Percentiles rank a stretch among this genome's conserved stretches.
phyloP scores from a whole-genome alignment of 1,140 invertebrate genomes.

The Dreissena rostriformis region DNA sequence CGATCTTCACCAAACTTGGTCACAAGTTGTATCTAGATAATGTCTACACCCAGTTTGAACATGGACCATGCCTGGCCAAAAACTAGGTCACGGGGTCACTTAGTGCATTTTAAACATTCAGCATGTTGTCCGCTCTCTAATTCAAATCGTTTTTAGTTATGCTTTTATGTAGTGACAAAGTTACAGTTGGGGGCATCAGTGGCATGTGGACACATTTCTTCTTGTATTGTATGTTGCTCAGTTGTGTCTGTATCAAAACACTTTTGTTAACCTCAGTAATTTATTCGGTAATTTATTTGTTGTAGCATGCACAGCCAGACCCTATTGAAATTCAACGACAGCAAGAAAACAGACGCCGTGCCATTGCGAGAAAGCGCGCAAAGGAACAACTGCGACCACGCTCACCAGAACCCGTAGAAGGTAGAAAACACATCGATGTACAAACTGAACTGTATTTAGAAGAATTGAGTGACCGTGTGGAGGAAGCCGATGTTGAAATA shows the following conservation, averaged over 20 bases:
- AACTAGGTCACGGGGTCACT: too few species aligned
- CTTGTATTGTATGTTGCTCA: too few species aligned
- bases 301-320: constrained; percentile 79
- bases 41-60: too few species aligned
- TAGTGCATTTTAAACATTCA: too few species aligned
- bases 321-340: constrained; percentile 81
- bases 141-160: too few species aligned
- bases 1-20: too few species aligned
- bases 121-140: too few species aligned
- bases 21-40: too few species aligned
- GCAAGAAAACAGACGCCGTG: constrained; percentile 78
- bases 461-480: constrained; percentile 85
- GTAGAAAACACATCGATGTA: constrained; percentile 90
- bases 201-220: neutral
- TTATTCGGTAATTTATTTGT: constrained; percentile 18
- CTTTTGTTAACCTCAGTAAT: neutral
- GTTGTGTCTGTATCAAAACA: neutral
- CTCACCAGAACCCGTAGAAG: constrained; percentile 85
- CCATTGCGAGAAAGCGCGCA: constrained; percentile 80
- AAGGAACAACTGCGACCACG: constrained; percentile 78
- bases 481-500: constrained; percentile 88
- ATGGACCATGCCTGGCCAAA: too few species aligned
- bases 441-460: constrained; percentile 95
- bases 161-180: too few species aligned
- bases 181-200: too few species aligned